Conservation (phyloP, 2,888 invertebrate species). For the Lingula anatina region DNA sequence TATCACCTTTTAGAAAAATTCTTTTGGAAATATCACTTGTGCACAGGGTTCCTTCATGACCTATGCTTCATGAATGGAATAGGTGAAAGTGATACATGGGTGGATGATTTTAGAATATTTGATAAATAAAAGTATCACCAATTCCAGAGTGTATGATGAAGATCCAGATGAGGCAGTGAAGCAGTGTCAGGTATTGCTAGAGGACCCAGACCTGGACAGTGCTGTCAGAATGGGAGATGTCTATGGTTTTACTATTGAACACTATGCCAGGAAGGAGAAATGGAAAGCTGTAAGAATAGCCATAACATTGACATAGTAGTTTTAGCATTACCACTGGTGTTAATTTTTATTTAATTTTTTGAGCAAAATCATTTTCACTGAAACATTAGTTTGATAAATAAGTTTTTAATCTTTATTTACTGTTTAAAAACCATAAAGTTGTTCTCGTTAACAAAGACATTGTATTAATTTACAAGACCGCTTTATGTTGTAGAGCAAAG, state of each 20-base stretch:
- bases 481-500: no score
- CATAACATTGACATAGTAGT: neutral
- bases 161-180: constrained; percentile 60
- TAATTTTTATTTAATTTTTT: no score
- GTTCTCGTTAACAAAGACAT: neutral
- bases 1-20: no score
- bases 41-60: no score
- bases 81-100: no score
- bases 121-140: no score
- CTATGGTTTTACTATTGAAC: constrained; percentile 59
- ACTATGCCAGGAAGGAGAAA: constrained; percentile 55
- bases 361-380: no score
- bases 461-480: neutral
- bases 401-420: neutral
- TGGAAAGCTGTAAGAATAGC: constrained; percentile 55
- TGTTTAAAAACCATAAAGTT: no score
- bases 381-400: no score
- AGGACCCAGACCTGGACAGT: constrained; percentile 54
- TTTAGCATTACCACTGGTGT: neutral
- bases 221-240: constrained; percentile 60
- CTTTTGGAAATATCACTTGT: no score
- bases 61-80: no score
- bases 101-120: no score
- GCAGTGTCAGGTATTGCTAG: constrained; percentile 59
- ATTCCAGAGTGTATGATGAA: constrained; percentile 57